phyloP scores from a whole-genome alignment of 2,113 vertebrate species.

The Sitta europaea region DNA sequence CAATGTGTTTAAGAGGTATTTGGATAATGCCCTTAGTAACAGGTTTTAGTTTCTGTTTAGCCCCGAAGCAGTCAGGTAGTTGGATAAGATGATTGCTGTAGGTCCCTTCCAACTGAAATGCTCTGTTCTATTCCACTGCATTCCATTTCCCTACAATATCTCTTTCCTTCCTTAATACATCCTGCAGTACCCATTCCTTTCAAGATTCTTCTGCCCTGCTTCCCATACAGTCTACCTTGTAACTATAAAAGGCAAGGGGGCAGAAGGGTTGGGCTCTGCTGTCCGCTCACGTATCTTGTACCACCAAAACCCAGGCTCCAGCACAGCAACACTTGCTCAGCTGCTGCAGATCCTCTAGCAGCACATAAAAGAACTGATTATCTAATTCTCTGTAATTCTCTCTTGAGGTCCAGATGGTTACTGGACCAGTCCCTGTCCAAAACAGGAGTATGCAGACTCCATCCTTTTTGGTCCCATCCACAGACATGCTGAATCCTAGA shows the following conservation, averaged over 20 bases:
- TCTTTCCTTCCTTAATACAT: not conserved
- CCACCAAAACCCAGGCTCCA: not conserved
- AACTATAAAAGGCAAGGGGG: not conserved
- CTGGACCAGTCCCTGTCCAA: not conserved
- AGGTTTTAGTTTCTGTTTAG: not conserved
- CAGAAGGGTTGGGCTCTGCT: not conserved
- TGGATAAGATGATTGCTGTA: not conserved
- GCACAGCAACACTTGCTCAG: not conserved
- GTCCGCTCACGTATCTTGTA: accelerated
- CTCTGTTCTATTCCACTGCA: not conserved
- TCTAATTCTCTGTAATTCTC: not conserved
- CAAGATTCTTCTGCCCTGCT: not conserved
- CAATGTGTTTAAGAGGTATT: not conserved
- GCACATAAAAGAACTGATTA: not conserved
- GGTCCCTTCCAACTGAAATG: not conserved
- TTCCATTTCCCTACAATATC: not conserved
- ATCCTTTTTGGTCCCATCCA: not conserved
- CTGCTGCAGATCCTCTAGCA: not conserved
- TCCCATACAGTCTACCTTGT: not conserved
- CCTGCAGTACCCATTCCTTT: not conserved
- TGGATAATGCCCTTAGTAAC: not conserved
- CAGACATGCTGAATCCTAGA: not conserved
- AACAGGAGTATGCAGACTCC: not conserved
- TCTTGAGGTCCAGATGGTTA: not conserved
- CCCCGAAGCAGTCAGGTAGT: not conserved